Evolutionary conservation across 2,113 vertebrate genomes (phyloP).

Genomic region (Sialia sialis): DNA sequence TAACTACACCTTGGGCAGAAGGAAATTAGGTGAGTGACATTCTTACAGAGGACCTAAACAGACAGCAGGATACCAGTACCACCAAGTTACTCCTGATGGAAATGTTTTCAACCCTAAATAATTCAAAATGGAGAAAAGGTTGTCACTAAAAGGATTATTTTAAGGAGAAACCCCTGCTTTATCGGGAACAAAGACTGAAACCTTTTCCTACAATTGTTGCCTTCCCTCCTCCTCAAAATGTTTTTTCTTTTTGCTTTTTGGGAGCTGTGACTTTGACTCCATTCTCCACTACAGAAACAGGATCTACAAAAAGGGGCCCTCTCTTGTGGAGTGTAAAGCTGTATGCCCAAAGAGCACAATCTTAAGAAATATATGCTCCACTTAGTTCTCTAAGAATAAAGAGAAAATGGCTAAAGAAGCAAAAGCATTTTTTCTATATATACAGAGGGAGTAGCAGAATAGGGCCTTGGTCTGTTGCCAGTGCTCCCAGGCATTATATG

Average conservation of each 20-base stretch:
- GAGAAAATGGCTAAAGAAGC: not conserved
- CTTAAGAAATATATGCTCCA: not conserved
- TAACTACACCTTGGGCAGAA: not conserved
- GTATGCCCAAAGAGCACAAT: not conserved
- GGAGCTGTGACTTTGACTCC: not conserved
- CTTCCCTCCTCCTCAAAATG: not conserved
- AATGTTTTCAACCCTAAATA: not conserved
- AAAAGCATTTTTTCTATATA: not conserved
- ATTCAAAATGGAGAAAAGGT: not conserved
- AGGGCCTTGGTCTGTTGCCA: not conserved
- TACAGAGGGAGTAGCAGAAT: not conserved
- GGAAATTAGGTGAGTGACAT: not conserved
- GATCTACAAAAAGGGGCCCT: not conserved
- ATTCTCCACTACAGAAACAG: not conserved
- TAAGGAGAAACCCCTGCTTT: not conserved
- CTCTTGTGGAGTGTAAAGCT: not conserved
- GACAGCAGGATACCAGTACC: not conserved
- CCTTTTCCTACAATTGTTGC: not conserved
- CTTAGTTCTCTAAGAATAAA: not conserved
- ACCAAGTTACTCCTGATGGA: not conserved
- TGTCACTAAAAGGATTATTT: not conserved
- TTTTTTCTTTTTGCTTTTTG: not conserved
- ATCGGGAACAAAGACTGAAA: not conserved
- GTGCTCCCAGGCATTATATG: not conserved
- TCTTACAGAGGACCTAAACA: not conserved